Evolutionary conservation across 2,113 vertebrate species (phyloP).

Genomic region (Tetrao urogallus): DNA sequence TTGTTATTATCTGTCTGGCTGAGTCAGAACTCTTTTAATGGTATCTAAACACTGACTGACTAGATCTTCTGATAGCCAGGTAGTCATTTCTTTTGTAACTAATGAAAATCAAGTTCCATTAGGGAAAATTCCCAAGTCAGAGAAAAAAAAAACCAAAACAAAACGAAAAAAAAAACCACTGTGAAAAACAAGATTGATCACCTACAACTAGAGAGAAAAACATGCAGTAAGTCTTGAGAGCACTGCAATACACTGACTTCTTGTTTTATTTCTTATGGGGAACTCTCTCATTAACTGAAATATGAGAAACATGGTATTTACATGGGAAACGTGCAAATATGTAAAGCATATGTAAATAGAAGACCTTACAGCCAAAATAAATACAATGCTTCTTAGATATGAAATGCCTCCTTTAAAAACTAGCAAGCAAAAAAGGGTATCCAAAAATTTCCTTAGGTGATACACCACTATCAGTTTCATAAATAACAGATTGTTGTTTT

Average conservation of each 20-base stretch:
- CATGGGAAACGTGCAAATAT: neutral
- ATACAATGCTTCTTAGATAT: neutral
- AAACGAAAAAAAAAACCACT: no score
- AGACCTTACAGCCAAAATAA: neutral
- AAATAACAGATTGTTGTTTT: neutral
- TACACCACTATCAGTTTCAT: neutral
- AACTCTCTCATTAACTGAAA: neutral
- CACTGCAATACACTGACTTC: neutral
- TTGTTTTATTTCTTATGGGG: neutral
- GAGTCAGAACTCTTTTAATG: neutral
- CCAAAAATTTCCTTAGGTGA: neutral
- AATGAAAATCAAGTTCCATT: neutral
- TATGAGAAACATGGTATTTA: neutral
- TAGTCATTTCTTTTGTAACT: neutral
- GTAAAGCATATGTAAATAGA: neutral
- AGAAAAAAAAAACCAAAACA: neutral
- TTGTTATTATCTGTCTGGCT: neutral
- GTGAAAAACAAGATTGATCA: neutral
- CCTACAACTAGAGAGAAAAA: neutral
- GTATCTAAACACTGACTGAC: neutral
- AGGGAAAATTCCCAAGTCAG: neutral
- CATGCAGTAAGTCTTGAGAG: neutral
- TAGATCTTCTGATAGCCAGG: neutral
- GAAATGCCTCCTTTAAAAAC: neutral
- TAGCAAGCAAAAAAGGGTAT: neutral